Percentiles rank a stretch among this genome's conserved stretches.
phyloP scores from a whole-genome alignment of 1,140 invertebrate species.

The Stegodyphus dumicola region DNA sequence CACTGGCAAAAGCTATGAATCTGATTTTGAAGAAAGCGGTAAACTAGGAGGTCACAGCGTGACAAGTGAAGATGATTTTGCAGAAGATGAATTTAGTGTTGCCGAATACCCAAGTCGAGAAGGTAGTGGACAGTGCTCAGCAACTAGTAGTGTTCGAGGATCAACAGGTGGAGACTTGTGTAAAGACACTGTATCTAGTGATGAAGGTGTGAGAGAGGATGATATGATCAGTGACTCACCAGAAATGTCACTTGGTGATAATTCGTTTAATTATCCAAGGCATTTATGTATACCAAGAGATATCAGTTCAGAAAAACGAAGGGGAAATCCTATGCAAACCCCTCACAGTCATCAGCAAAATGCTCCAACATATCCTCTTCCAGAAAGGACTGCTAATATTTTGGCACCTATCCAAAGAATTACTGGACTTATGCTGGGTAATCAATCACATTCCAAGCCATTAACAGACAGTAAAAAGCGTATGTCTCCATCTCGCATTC shows the following conservation, averaged over 20 bases:
- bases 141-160: slow-evolving; percentile 59
- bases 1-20: slow-evolving; percentile 36
- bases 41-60: slow-evolving; percentile 14
- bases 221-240: slow-evolving; percentile 1
- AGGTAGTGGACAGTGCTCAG: slow-evolving; percentile 52
- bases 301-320: slow-evolving; percentile 2
- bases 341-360: slow-evolving; percentile 5
- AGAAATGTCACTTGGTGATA: slow-evolving; percentile 11
- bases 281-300: neutral
- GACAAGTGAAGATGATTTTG: slow-evolving; percentile 62
- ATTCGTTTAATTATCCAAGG: slow-evolving; percentile 18
- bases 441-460: slow-evolving; percentile 36
- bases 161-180: slow-evolving; percentile 62
- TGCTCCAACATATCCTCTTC: neutral
- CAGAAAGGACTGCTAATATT: slow-evolving; percentile 13
- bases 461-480: neutral
- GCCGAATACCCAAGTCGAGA: slow-evolving; percentile 39
- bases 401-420: neutral
- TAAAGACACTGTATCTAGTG: slow-evolving; percentile 55
- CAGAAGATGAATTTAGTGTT: slow-evolving; percentile 55
- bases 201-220: slow-evolving; percentile 28
- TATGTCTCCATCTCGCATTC: neutral
- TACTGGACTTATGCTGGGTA: neutral
- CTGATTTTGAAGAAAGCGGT: slow-evolving; percentile 60
- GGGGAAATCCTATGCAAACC: neutral